Base-by-base conservation (phyloP, 2,797 vertebrate species). In the Zalophus californianus region DNA sequence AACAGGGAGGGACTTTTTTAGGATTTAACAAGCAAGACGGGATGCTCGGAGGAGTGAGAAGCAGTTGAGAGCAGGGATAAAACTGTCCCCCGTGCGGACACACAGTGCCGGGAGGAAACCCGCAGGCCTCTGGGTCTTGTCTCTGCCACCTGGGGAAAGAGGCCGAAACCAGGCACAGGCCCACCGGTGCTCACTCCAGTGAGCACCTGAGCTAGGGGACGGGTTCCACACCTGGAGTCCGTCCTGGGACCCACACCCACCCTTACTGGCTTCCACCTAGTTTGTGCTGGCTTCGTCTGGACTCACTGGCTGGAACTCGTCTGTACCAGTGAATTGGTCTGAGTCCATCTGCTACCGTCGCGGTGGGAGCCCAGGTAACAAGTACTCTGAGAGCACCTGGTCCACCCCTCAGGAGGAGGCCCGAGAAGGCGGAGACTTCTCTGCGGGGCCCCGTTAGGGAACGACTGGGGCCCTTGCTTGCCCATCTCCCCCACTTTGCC, bases 361-460 rank as follows among this genome's bases (percentile, higher is more conserved):
- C 48, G 15, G 48, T 21, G 9, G 56, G 0, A 1, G 3, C 32
- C 23, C 60, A 3, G 14, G 44, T 13, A 3, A 6, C 18, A 1
- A n/a, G 48, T 1, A 1, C 62, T 13, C 4, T 6, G 16, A 7
- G 48, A 21, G 3, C 27, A 6, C 1, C 44, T 7, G 5, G 68
- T 38, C 38, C 58, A 25, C 50, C 92, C 35, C 32, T 23, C 10
- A 0, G 58, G 68, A 3, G 16, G 10, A 64, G 72, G 23, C 72
- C 56, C 14, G 6, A 13, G 27, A 29, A 1, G 25, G 32, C 1
- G 41, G n/a, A 23, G 23, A 11, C 50, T 35, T 27, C 27, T 48
- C 54, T 2, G 1, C 1, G 25, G n/a, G n/a, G 16, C 60, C 4
- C 25, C 3, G 4, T 38, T 0, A 1, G n/a, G 13, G 20, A 6